These are phyloP conservation scores for Fragum whitleyi DNA, from an alignment of 2,888 invertebrate genomes.

Conservation along the genomic window DNA sequence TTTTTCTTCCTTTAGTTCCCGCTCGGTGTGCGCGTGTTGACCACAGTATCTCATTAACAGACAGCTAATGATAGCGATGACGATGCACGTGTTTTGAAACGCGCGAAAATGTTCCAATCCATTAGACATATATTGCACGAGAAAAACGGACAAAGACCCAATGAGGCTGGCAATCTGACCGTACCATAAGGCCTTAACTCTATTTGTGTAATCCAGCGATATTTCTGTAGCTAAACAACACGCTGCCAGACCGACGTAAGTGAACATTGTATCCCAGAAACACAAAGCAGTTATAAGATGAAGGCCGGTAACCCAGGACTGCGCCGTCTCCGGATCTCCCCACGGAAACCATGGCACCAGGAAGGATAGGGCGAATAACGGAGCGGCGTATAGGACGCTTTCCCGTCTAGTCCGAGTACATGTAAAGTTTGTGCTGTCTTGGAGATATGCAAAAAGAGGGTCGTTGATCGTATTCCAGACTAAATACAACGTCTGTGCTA, in stretches of 20 bases:
- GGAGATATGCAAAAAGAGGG: constrained; percentile 85
- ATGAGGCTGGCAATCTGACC: constrained; percentile 75
- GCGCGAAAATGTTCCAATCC: constrained; percentile 79
- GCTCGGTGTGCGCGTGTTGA: constrained; percentile 74
- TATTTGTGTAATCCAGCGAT: constrained; percentile 78
- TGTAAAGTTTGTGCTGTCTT: constrained; percentile 76
- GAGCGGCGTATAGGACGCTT: constrained; percentile 84
- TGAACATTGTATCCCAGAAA: constrained; percentile 85
- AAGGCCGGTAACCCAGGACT: constrained; percentile 82
- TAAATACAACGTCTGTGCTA: constrained; percentile 85
- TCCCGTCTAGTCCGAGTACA: constrained; percentile 84
- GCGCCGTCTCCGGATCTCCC: constrained; percentile 48
- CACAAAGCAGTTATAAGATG: constrained; percentile 85
- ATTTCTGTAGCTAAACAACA: constrained; percentile 85
- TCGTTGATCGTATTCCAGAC: constrained; percentile 86
- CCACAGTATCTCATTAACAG: constrained; percentile 78
- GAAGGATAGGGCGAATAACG: constrained; percentile 84
- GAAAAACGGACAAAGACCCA: constrained; percentile 75
- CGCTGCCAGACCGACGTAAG: constrained; percentile 84
- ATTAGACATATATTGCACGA: constrained; percentile 79
- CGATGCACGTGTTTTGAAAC: constrained; percentile 80
- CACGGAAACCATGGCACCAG: constrained; percentile 84
- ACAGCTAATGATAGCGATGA: constrained; percentile 77
- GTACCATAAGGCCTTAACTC: constrained; percentile 83
- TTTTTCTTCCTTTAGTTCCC: constrained; percentile 66